Conservation (phyloP, 2,888 invertebrate genomes). For the Pherbina coryleti region DNA sequence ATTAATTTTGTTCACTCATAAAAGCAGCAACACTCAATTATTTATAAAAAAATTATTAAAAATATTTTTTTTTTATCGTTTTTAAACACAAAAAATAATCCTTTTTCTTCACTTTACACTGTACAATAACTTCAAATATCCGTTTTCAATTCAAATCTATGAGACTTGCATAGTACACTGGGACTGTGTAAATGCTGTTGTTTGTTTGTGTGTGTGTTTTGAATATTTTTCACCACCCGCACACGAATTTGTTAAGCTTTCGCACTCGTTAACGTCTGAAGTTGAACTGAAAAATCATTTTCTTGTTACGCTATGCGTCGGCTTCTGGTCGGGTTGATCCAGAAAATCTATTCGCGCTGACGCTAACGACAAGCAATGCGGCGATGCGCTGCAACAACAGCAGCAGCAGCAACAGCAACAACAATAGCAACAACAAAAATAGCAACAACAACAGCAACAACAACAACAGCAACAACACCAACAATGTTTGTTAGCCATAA, state of each 20-base stretch:
- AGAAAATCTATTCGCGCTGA: conserved; percentile 52
- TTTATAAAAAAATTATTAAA: no score
- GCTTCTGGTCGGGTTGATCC: conserved; percentile 42
- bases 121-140: background rate
- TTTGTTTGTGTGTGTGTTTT: background rate
- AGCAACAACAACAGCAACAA: background rate
- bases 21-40: no score
- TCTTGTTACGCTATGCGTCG: conserved; percentile 7
- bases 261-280: conserved; percentile 68
- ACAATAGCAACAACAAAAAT: background rate
- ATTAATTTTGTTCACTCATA: no score
- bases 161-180: background rate
- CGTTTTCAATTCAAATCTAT: conserved; percentile 3
- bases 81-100: background rate
- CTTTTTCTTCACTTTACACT: background rate
- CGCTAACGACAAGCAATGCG: conserved; percentile 27
- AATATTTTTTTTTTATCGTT: background rate
- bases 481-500: background rate
- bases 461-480: background rate
- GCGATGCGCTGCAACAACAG: conserved; percentile 3
- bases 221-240: conserved; percentile 50
- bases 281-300: conserved; percentile 57
- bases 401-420: background rate
- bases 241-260: conserved; percentile 55
- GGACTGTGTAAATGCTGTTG: background rate